Base-by-base conservation (phyloP, 1,140 invertebrate species). In the Chionoecetes opilio region DNA sequence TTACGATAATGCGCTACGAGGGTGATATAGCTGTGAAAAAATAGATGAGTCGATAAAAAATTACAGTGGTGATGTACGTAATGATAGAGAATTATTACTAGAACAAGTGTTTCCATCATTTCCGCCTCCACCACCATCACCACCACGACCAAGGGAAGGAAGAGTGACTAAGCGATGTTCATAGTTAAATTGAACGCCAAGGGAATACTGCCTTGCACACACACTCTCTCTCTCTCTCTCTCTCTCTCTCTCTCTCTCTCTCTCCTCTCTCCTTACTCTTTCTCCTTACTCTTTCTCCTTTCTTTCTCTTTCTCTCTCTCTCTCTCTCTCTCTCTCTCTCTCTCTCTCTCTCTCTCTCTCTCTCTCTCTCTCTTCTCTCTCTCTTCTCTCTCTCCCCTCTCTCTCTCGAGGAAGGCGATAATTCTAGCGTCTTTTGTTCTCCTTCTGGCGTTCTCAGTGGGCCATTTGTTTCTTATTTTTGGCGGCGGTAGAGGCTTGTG, bases 401-500 rank as follows among this genome's bases (percentile, higher is more conserved):
- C 63, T 75, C 63, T 75, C 21, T 75, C 21, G 6, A 11, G 11
- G 63, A 75, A 75, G 63, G n/a, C 63, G 63, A 75, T 75, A 75
- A n/a, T 75, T 75, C 63, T 75, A 26, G 63, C 87, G 41, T 29
- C 35, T 89, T 89, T 46, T 35, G 37, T 29, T 89, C 41, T 38
- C 87, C 35, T 37, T 53, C 46, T 75, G 63, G n/a, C 21, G 63
- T 75, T 75, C 63, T 75, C 63, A n/a, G 63, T 75, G 63, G 63
- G 63, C 63, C 63, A 75, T 75, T 75, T 75, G 63, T 75, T 75
- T 75, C 63, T 75, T 75, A 75, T 75, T 75, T 75, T 75, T 75
- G 63, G 63, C 63, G 63, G 63, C 63, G 21, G 63, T 75, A n/a
- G n/a, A 75, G 63, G 63, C 21, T n/a, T 26, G 63, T 53, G 21